Conservation (phyloP, 23 tunicate genomes). For the Trididemnum clinides region DNA sequence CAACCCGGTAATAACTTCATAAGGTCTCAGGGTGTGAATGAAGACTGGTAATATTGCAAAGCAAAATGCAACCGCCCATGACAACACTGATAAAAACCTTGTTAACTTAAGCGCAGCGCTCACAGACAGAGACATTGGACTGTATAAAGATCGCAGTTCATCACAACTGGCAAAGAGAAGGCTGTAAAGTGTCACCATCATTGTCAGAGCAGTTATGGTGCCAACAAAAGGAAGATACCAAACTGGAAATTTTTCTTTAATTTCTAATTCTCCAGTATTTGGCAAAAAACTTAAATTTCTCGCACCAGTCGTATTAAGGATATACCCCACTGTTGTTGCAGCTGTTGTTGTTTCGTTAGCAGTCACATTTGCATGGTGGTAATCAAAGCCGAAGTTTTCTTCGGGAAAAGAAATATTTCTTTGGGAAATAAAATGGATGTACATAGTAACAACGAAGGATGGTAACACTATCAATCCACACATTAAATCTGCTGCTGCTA, state of each 20-base stretch:
- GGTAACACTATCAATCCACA: slow-evolving; percentile 20
- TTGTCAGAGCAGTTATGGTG: background rate
- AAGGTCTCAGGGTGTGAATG: background rate
- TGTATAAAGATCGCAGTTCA: background rate
- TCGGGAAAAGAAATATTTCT: background rate
- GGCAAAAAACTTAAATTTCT: too few relatives aligned
- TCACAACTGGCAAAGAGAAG: slow-evolving; percentile 9
- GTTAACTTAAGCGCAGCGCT: background rate
- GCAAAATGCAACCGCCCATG: background rate
- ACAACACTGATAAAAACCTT: background rate
- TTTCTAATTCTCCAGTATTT: background rate
- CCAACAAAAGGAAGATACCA: slow-evolving; percentile 30
- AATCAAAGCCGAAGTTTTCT: background rate
- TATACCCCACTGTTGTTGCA: background rate
- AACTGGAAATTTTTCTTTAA: background rate
- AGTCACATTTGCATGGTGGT: background rate
- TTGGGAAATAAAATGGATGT: background rate
- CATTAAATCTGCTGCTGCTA: slow-evolving; percentile 6
- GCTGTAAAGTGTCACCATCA: slow-evolving; percentile 22
- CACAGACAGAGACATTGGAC: background rate
- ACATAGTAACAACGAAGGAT: background rate
- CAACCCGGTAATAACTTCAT: slow-evolving; percentile 18
- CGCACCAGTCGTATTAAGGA: background rate
- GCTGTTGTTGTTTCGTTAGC: background rate
- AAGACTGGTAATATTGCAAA: slow-evolving; percentile 7